Base-by-base conservation (phyloP, 2,797 vertebrate species). In the Amphiprion clarkii region DNA sequence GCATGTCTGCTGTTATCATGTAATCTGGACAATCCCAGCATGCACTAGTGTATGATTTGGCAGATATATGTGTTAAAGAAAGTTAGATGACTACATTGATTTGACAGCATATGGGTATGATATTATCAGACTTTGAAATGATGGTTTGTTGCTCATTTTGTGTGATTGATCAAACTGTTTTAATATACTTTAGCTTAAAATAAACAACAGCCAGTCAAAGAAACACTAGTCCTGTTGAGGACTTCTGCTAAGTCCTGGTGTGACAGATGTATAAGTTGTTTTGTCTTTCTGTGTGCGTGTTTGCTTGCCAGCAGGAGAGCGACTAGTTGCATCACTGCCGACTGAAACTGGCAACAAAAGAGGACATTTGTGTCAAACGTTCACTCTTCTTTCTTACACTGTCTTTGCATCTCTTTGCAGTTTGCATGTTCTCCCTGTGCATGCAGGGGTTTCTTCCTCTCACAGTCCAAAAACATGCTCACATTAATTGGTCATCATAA, bases 1-100 rank as follows among this genome's bases (percentile, higher is more conserved):
- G 67, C 79, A 71, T 83, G 72, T 85, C 81, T 57, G 80, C 87
- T 92, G 88, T 90, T 92, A 86, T 88, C 89, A 78, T 93, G 91
- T 91, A 84, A 92, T 91, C 86, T 5, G 84, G 76, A 86, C 82
- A 83, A 67, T 76, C 80, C 75, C 68, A 59, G 55, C 83, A 51
- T 23, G 58, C 16, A 19, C 16, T 16, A 5, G 8, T 53, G 29
- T 73, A 70, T 80, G 79, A 14, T 16, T 16, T 16, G 14, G 42
- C 42, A 44, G 42, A 16, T 13, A 14, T 31, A 12, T 12, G 42
- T 44, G 13, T 44, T 14, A 44, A 44, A 16, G 14, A 44, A 31
- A 31, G 31, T 31, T 31, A 31, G 42, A 16, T 44, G 13, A 14
- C 14, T 44, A 16, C 16, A 16, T 44, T 55, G 29, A 33, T 21